A percentile compares a stretch with the other conserved stretches of the same genome.
Evolutionary conservation across 2,113 vertebrate genomes (phyloP).

Genomic region (Alexandromys fortis): DNA sequence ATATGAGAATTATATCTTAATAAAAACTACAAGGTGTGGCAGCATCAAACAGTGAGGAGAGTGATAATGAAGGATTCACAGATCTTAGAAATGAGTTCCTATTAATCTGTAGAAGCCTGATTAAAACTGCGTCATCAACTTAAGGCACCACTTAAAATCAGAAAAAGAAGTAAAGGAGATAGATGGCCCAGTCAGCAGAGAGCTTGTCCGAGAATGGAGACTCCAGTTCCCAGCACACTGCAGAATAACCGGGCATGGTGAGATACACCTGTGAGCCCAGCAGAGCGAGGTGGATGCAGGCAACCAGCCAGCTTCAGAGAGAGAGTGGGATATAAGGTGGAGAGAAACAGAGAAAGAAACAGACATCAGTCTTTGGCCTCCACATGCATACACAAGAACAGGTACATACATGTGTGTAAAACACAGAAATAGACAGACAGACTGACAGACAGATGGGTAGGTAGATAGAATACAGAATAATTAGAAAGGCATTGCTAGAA

Average conservation of each 20-base stretch:
- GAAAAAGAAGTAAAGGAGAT: neutral
- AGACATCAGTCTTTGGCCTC: neutral
- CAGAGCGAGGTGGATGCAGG: neutral
- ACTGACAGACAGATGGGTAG: neutral
- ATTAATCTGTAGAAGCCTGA: neutral
- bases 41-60: neutral
- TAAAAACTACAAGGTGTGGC: neutral
- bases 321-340: neutral
- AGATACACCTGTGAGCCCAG: neutral
- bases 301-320: neutral
- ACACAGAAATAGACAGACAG: neutral
- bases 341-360: neutral
- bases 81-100: slow-evolving; percentile 42
- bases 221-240: neutral
- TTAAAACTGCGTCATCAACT: neutral
- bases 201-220: neutral
- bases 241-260: neutral
- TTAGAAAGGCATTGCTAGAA: slow-evolving; percentile 30
- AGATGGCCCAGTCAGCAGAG: neutral
- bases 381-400: neutral
- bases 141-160: slow-evolving; percentile 29
- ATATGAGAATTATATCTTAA: slow-evolving; percentile 19
- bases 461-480: neutral
- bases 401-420: neutral
- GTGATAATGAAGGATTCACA: neutral